A percentile compares a stretch with the other conserved stretches of the same genome.
Conservation (phyloP, 2,797 vertebrate genomes). For the Pangasius macronema region DNA sequence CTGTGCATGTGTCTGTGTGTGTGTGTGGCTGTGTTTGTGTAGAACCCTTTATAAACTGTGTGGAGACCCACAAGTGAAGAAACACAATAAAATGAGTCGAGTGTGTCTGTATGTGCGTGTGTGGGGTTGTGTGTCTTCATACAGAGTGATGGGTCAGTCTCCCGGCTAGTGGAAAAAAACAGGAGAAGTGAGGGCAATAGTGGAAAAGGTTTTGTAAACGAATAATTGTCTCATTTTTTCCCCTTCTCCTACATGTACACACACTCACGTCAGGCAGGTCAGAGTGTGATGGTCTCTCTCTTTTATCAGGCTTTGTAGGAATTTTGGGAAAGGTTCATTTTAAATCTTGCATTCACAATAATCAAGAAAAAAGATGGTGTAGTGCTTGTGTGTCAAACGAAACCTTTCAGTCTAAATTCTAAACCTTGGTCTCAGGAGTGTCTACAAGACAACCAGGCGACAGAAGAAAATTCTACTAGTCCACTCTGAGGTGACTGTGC, state of each 20-base stretch:
- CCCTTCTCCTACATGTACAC: neutral
- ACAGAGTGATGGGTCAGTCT: neutral
- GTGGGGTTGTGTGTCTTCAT: conserved; percentile 21
- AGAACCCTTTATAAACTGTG: conserved; percentile 6
- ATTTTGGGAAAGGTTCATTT: too few relatives aligned
- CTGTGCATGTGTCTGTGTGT: conserved; percentile 14
- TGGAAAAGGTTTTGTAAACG: neutral
- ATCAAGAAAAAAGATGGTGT: conserved; percentile 2
- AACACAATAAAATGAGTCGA: conserved; percentile 7
- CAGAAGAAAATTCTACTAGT: conserved; percentile 8
- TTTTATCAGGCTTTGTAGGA: neutral
- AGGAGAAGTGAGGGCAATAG: conserved; percentile 12
- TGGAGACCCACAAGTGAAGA: conserved; percentile 62
- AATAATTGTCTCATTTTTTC: conserved; percentile 49
- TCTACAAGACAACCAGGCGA: neutral
- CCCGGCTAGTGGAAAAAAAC: conserved; percentile 51
- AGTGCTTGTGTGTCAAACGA: neutral
- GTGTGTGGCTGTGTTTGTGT: conserved; percentile 53
- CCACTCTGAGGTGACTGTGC: conserved; percentile 35
- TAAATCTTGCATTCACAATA: too few relatives aligned
- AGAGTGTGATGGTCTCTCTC: neutral
- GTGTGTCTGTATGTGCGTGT: neutral
- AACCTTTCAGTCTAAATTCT: neutral
- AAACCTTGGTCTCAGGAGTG: neutral
- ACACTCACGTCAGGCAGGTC: neutral